Percentiles rank a stretch among this genome's conserved stretches.
Evolutionary conservation across 37 sponge, comb jelly and placozoan genomes (phyloP).

Genomic region (Ianthella basta): DNA sequence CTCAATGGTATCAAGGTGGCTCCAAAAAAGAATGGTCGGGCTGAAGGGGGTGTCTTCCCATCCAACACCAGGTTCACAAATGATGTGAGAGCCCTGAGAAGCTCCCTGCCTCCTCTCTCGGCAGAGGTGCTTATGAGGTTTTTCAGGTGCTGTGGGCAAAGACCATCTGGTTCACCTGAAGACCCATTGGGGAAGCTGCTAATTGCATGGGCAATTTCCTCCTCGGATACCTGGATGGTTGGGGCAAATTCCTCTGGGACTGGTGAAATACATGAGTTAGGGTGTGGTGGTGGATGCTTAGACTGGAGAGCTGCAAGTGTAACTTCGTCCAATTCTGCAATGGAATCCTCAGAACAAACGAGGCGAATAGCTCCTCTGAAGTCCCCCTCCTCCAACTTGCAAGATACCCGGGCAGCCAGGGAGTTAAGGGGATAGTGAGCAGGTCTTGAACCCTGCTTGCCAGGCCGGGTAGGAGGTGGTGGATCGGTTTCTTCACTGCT

Average conservation of each 20-base stretch:
- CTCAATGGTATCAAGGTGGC: conserved; percentile 34
- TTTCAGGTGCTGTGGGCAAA: conserved; percentile 50
- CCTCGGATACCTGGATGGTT: neutral
- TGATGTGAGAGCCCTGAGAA: conserved; percentile 21
- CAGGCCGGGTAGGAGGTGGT: neutral
- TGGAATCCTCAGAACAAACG: neutral
- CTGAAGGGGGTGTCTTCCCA: conserved; percentile 36
- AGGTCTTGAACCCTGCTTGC: neutral
- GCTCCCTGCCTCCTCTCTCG: neutral
- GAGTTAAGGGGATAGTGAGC: neutral
- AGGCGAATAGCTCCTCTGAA: neutral
- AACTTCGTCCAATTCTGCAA: neutral
- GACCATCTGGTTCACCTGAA: conserved; percentile 46
- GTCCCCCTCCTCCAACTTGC: neutral
- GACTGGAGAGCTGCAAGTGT: neutral
- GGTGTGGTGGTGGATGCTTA: neutral
- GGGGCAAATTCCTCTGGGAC: neutral
- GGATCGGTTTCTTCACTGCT: neutral
- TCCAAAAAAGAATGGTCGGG: conserved; percentile 47
- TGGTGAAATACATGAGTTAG: neutral
- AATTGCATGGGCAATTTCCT: neutral
- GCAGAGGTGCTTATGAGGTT: conserved; percentile 16
- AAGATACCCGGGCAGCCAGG: neutral
- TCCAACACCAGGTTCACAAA: conserved; percentile 36
- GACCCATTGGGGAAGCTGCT: conserved; percentile 24